A percentile compares a stretch with the other conserved stretches of the same genome.
phyloP scores from a whole-genome alignment of 2,113 vertebrate genomes.

The Lepisosteus osseus region DNA sequence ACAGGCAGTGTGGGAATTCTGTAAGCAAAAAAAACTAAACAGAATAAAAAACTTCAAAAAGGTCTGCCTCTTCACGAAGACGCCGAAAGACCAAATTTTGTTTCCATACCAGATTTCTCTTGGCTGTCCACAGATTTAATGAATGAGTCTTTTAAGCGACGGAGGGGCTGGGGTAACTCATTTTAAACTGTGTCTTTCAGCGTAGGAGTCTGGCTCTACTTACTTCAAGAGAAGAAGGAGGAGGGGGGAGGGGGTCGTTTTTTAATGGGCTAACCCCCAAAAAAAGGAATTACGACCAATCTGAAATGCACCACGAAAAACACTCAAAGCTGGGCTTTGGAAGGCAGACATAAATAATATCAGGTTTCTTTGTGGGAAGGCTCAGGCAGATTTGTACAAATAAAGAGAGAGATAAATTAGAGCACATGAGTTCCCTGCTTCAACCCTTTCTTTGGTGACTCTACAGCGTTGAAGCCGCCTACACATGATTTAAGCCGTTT shows the following conservation, averaged over 20 bases:
- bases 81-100: no score
- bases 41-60: no score
- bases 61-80: no score
- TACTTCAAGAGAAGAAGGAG: conserved; percentile 39
- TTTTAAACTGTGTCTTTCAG: not conserved
- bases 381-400: conserved; percentile 34
- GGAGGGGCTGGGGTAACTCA: not conserved
- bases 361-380: conserved; percentile 38
- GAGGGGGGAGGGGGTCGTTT: no score
- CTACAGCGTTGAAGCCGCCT: not conserved
- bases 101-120: no score
- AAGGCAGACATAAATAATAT: conserved; percentile 55
- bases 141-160: not conserved
- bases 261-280: conserved; percentile 58
- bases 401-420: conserved; percentile 1
- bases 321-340: conserved; percentile 47
- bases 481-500: conserved; percentile 15
- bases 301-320: conserved; percentile 21
- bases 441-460: not conserved
- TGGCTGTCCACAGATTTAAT: not conserved
- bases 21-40: no score
- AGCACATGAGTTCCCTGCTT: not conserved
- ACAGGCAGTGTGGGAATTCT: no score
- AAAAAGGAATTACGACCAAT: conserved; percentile 46
- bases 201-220: no score